Conservation (phyloP, 2,113 vertebrate species). For the Erpornis zantholeuca region DNA sequence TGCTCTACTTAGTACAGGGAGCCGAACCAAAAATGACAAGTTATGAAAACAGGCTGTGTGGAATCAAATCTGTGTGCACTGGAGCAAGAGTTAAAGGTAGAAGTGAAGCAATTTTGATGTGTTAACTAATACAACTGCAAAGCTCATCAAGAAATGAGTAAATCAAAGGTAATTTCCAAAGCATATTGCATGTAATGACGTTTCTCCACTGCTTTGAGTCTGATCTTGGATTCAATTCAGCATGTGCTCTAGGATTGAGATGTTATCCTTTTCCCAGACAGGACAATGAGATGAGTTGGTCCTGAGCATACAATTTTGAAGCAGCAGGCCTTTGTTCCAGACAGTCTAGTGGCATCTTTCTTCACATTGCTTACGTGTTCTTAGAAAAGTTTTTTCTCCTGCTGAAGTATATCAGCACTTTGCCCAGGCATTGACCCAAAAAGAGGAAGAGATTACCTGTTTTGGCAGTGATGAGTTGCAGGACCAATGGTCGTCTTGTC, state of each 20-base stretch:
- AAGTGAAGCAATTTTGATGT: not conserved
- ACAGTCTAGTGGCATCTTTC: not conserved
- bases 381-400: not conserved
- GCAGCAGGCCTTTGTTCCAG: not conserved
- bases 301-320: not conserved
- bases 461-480: constrained; percentile 80
- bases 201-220: not conserved
- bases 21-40: constrained; percentile 42
- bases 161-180: not conserved
- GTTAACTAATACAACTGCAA: not conserved
- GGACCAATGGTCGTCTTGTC: constrained; percentile 75
- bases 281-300: not conserved
- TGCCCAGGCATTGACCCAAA: not conserved
- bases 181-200: not conserved
- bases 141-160: not conserved
- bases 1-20: constrained; percentile 48
- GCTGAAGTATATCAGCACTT: not conserved
- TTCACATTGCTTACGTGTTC: not conserved
- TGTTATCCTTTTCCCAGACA: not conserved
- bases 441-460: constrained; percentile 66
- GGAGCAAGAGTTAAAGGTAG: not conserved
- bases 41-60: not conserved
- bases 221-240: not conserved
- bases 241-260: not conserved
- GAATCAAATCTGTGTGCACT: not conserved